These are phyloP conservation scores for Plagiodera versicolora DNA, from an alignment of 2,888 invertebrate genomes.

Conservation along the genomic window DNA sequence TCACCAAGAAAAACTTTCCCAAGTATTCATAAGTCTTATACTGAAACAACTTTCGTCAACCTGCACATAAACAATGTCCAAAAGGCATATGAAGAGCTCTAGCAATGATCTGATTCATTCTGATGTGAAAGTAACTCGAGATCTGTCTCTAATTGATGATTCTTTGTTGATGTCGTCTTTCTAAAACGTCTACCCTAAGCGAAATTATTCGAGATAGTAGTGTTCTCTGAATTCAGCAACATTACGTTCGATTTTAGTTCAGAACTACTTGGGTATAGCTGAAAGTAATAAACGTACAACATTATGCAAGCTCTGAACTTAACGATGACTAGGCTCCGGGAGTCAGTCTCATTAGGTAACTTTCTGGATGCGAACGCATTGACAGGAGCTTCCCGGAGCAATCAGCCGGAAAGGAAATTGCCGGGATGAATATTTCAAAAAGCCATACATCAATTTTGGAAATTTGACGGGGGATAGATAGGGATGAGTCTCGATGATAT, in stretches of 20 bases:
- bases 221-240: too few species aligned
- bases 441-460: background rate
- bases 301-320: background rate
- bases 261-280: background rate
- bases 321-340: background rate
- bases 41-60: too few species aligned
- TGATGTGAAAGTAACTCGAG: too few species aligned
- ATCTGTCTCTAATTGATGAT: too few species aligned
- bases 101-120: too few species aligned
- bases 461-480: background rate
- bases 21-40: too few species aligned
- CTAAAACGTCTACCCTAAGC: too few species aligned
- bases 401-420: background rate
- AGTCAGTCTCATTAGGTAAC: background rate
- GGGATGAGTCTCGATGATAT: background rate
- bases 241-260: background rate
- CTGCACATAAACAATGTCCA: too few species aligned
- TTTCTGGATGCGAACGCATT: background rate
- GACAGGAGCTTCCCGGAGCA: background rate
- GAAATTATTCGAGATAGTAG: background rate
- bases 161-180: too few species aligned
- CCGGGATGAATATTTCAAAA: background rate
- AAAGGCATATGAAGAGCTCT: too few species aligned
- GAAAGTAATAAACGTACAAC: background rate
- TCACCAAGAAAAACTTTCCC: too few species aligned